phyloP scores from a whole-genome alignment of 2,888 invertebrate genomes.

The Andrena bicolor region DNA sequence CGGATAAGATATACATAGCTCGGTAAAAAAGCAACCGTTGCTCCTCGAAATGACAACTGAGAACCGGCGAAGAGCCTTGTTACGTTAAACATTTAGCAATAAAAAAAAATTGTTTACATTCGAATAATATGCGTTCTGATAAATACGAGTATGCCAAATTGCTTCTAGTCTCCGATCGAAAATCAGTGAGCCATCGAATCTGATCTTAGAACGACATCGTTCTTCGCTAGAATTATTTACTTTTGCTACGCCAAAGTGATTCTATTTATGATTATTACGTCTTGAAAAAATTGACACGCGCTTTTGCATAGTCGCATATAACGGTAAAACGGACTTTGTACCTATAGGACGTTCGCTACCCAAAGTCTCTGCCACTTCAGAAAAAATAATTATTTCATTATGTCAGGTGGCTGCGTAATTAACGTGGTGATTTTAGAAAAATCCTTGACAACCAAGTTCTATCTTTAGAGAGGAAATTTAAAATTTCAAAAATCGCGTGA shows the following conservation, averaged over 20 bases:
- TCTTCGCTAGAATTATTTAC: no score
- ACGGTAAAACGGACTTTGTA: slow-evolving; percentile 18
- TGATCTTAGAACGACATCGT: no score
- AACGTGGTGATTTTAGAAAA: no score
- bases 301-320: background rate
- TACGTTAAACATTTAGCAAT: background rate
- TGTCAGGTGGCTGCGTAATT: background rate
- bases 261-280: no score
- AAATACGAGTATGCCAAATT: no score
- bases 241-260: no score
- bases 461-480: no score
- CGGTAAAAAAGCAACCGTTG: background rate
- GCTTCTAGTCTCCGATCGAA: no score
- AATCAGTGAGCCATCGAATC: no score
- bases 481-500: no score
- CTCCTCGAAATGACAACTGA: background rate
- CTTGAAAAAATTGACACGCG: background rate
- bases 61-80: background rate
- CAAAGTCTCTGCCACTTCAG: background rate
- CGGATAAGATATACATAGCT: slow-evolving; percentile 3
- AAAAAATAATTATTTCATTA: background rate
- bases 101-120: background rate
- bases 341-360: background rate
- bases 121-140: no score
- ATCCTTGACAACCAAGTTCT: no score